Conservation (phyloP, 2,888 invertebrate species). For the Himalopsyche kuldschensis region DNA sequence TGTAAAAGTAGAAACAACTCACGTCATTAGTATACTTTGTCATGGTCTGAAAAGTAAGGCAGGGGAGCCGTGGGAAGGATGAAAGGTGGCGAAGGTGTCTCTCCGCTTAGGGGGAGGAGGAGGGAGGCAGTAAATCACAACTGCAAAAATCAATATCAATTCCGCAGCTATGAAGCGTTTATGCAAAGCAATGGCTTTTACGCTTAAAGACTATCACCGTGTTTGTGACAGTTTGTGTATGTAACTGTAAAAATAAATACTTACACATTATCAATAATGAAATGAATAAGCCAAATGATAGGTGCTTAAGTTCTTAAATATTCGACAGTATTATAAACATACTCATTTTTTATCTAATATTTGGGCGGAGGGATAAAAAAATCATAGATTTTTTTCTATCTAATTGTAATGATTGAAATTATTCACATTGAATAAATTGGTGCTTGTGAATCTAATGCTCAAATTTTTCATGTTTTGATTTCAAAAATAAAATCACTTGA, state of each 20-base stretch:
- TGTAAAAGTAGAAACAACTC: neutral
- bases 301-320: too few species aligned
- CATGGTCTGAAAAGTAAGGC: neutral
- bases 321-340: too few species aligned
- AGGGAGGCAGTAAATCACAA: slow-evolving; percentile 30
- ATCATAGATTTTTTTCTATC: too few species aligned
- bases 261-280: neutral
- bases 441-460: too few species aligned
- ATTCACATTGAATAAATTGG: too few species aligned
- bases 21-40: neutral
- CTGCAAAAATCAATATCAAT: slow-evolving; percentile 37
- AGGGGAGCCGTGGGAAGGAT: neutral
- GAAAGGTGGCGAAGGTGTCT: neutral
- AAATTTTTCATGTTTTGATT: too few species aligned
- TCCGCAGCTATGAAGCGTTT: slow-evolving; percentile 36
- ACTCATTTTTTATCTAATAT: too few species aligned
- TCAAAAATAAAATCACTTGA: too few species aligned
- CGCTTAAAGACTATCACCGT: neutral
- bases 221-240: neutral
- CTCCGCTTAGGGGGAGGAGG: neutral
- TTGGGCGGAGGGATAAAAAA: too few species aligned
- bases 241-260: neutral
- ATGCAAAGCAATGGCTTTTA: slow-evolving; percentile 17
- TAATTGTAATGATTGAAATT: too few species aligned
- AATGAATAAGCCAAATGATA: neutral